Base-by-base conservation (phyloP, 2,113 vertebrate genomes). In the Indicator maculatus region DNA sequence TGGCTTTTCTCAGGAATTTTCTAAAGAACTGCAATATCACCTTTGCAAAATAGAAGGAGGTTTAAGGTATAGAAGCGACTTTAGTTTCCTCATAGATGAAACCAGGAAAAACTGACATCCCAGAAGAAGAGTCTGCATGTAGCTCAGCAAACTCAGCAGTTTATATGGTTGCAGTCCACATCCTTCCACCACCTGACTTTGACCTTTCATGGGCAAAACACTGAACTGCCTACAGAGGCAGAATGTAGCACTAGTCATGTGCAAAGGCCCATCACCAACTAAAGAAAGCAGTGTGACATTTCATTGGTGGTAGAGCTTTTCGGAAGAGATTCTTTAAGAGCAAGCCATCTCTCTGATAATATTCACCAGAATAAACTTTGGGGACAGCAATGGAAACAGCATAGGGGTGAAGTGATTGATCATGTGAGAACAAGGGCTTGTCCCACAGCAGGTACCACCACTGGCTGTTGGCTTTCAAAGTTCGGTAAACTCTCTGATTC, bases 231-330 rank as follows among this genome's bases (percentile, higher is more conserved):
- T 16, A 14, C 5, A 27, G 6, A 66, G 5, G 4, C n/a, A 65
- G 33, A 72, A 82, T 17, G 17, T 6, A 33, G 12, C 1, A 3
- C 4, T 1, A 1, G 31, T 27, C 18, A 41, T 2, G 12, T 16
- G 11, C n/a, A 78, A 71, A 16, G 17, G 11, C 44, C 11, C 39
- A 30, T 30, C 45, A 73, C 8, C n/a, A 39, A 41, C 26, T 52
- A 27, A 10, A 80, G 50, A 76, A 70, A 69, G 19, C 21, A n/a
- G 2, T 15, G 13, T 15, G 20, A 27, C 12, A 41, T 7, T 91
- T 70, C 31, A 55, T 64, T 31, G 45, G 23, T 36, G 39, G 7
- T 1, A 24, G 11, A 79, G 23, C 9, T 33, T 79, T 72, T 85
- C 71, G 61, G 38, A 75, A 65, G 66, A 44, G 33, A 69, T 38